Evolutionary conservation across 1,140 invertebrate species (phyloP).

Genomic region (Drosophila paulistorum): DNA sequence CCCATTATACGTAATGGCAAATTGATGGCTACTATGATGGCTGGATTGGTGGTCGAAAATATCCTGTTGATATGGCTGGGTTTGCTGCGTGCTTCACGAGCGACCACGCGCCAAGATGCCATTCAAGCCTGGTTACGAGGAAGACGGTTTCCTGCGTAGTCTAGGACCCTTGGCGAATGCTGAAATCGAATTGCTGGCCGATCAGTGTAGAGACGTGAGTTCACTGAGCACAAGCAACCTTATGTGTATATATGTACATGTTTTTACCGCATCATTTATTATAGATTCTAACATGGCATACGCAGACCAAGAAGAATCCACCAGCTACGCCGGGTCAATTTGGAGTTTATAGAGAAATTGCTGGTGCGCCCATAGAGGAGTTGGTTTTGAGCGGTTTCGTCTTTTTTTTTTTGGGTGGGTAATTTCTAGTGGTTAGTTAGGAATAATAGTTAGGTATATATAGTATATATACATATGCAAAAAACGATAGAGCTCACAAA

Average conservation of each 20-base stretch:
- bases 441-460: conserved; percentile 40
- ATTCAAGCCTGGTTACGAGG: conserved; percentile 91
- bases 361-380: conserved; percentile 64
- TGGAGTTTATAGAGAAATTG: conserved; percentile 82
- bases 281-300: conserved; percentile 94
- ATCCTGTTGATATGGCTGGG: conserved; percentile 96
- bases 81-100: conserved; percentile 87
- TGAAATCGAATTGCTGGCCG: conserved; percentile 91
- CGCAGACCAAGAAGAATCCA: conserved; percentile 91
- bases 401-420: conserved; percentile 2
- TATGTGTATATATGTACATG: no score
- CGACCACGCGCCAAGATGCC: conserved; percentile 89
- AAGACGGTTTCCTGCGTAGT: conserved; percentile 91
- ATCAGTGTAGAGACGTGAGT: conserved; percentile 89
- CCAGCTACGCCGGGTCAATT: conserved; percentile 86
- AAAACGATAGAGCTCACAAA: conserved; percentile 56
- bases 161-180: conserved; percentile 87
- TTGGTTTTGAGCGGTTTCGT: background rate
- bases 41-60: conserved; percentile 92
- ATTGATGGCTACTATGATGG: conserved; percentile 92
- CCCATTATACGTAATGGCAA: conserved; percentile 88
- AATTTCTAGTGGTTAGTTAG: conserved; percentile 51
- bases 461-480: conserved; percentile 6
- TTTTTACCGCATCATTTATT: no score
- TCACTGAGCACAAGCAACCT: no score